phyloP scores from a whole-genome alignment of 2,113 vertebrate species.

The Diadophis punctatus region DNA sequence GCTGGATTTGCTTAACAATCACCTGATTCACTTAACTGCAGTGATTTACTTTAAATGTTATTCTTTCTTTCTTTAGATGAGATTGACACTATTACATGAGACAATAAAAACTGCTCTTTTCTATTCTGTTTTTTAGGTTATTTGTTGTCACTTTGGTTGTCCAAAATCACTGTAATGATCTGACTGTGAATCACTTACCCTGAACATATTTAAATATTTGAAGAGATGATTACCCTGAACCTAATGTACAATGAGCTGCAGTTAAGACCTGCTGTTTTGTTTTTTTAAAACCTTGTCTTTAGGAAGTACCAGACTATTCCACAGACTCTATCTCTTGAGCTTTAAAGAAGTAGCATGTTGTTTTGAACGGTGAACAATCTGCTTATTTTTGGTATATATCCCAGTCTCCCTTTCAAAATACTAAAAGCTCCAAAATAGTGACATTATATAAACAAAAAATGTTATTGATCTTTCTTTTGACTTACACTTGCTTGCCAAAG shows the following conservation, averaged over 20 bases:
- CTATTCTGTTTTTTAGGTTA: constrained; percentile 41
- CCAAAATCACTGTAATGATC: constrained; percentile 50
- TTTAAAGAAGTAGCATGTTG: constrained; percentile 13
- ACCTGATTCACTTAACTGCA: not conserved
- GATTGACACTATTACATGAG: constrained; percentile 39
- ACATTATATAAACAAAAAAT: not conserved
- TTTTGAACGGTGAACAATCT: no score
- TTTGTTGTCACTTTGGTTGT: constrained; percentile 28
- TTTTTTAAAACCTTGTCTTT: not conserved
- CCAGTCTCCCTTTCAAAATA: not conserved
- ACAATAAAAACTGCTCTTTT: constrained; percentile 20
- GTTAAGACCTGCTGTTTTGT: constrained; percentile 7
- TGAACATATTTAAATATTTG: constrained; percentile 45
- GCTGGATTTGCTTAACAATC: not conserved
- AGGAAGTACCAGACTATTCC: constrained; percentile 29
- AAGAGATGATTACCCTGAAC: not conserved
- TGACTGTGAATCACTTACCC: constrained; percentile 47
- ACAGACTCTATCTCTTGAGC: not conserved
- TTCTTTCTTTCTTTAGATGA: constrained; percentile 17
- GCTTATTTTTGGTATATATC: not conserved
- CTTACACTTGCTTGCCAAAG: not conserved
- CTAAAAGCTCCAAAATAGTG: not conserved
- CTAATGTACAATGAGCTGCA: constrained; percentile 14
- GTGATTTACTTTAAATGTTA: not conserved
- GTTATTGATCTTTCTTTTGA: not conserved